A percentile compares a stretch with the other conserved stretches of the same genome.
phyloP scores from a whole-genome alignment of 2,888 invertebrate genomes.

The Tolmerus cingulatus region DNA sequence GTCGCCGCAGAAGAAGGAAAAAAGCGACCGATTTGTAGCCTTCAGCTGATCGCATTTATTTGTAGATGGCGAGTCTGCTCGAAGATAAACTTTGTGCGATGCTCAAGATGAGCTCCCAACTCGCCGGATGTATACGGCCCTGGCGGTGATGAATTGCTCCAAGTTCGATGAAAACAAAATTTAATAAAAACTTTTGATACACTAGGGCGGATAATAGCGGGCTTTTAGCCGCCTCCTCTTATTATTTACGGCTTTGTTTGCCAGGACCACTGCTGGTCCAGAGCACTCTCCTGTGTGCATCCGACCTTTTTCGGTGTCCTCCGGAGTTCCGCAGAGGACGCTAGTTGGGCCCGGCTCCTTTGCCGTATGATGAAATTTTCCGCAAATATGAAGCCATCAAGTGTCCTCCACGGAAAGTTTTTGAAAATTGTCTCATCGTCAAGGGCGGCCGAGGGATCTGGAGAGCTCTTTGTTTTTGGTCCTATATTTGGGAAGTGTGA shows the following conservation, averaged over 20 bases:
- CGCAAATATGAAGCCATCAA: background rate
- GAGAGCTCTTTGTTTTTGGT: background rate
- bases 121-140: background rate
- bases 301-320: background rate
- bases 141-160: background rate
- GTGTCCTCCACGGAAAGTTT: background rate
- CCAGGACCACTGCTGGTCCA: background rate
- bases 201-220: background rate
- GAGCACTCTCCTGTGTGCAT: background rate
- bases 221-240: background rate
- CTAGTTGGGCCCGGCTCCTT: background rate
- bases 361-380: background rate
- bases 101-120: background rate
- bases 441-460: background rate
- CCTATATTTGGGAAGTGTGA: background rate
- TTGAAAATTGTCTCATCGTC: background rate
- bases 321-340: background rate
- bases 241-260: background rate
- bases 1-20: background rate
- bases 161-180: constrained; percentile 22
- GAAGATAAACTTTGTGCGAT: constrained; percentile 15
- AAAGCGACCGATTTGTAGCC: constrained; percentile 6
- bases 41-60: constrained; percentile 22
- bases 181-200: constrained; percentile 6
- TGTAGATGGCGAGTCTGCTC: background rate